Conservation (phyloP, 2,797 vertebrate genomes). For the Gymnoscopelus braueri region DNA sequence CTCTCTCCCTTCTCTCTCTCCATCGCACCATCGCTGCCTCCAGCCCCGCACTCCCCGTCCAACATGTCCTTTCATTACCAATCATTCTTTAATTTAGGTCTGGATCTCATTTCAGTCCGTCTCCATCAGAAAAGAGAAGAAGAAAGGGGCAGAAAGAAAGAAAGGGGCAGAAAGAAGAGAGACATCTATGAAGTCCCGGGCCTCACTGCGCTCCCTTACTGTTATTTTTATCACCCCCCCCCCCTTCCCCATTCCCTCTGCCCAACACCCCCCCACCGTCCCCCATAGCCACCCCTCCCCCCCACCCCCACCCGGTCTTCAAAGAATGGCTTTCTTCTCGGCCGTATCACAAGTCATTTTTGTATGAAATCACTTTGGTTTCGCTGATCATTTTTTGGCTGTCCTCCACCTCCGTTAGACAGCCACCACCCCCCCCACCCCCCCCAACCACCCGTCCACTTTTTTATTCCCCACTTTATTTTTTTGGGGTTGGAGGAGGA, state of each 20-base stretch:
- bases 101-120: slow-evolving; percentile 79
- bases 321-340: slow-evolving; percentile 67
- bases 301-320: slow-evolving; percentile 39
- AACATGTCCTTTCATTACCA: slow-evolving; percentile 78
- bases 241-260: slow-evolving; percentile 3
- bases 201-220: slow-evolving; percentile 65
- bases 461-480: too few species aligned
- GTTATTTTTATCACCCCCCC: slow-evolving; percentile 68
- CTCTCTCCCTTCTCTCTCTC: slow-evolving; percentile 36
- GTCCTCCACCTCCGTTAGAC: neutral
- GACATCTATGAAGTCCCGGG: slow-evolving; percentile 68
- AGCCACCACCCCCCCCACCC: slow-evolving; percentile 20
- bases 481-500: too few species aligned
- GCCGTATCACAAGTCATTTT: slow-evolving; percentile 41
- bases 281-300: neutral
- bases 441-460: slow-evolving; percentile 12
- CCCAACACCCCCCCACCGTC: neutral
- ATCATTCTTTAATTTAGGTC: slow-evolving; percentile 76
- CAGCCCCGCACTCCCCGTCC: slow-evolving; percentile 26
- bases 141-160: slow-evolving; percentile 59
- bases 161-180: slow-evolving; percentile 57
- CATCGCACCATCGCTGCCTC: slow-evolving; percentile 3
- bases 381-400: slow-evolving; percentile 23
- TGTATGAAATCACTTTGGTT: slow-evolving; percentile 52
- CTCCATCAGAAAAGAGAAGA: slow-evolving; percentile 65